These are phyloP conservation scores for Arbacia lixula DNA, from an alignment of 53 echinoderm and acorn worm species.

Conservation along the genomic window DNA sequence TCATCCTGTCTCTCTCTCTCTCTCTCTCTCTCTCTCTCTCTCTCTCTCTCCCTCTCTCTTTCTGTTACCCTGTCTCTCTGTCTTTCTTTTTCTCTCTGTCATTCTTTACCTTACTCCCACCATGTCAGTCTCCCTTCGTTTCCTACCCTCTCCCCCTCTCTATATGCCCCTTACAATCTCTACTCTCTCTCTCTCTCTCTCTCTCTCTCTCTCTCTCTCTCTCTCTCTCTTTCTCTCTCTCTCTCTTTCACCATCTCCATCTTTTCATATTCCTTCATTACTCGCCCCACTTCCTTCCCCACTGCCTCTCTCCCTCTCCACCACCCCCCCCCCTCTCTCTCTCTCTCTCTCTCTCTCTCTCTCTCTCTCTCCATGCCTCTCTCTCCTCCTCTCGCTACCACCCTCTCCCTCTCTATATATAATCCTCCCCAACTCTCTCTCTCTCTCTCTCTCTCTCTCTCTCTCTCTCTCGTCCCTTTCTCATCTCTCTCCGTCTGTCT, in stretches of 20 bases:
- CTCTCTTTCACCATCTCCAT: not conserved
- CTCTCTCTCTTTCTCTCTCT: not conserved
- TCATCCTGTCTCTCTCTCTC: not conserved
- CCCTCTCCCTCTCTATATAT: not conserved
- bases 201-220: not conserved
- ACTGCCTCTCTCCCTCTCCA: not conserved
- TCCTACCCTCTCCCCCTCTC: not conserved
- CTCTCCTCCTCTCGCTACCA: not conserved
- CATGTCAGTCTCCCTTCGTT: not conserved
- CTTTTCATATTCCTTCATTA: not conserved
- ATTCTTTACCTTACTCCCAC: no score
- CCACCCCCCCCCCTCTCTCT: not conserved
- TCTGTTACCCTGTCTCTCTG: not conserved
- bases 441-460: no score
- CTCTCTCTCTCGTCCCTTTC: no score
- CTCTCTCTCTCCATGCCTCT: not conserved
- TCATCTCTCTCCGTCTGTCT: no score
- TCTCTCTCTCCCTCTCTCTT: not conserved
- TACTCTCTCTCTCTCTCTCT: slow-evolving; percentile 2
- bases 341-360: not conserved
- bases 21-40: not conserved
- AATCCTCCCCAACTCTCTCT: not conserved
- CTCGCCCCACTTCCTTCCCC: not conserved
- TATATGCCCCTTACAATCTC: not conserved
- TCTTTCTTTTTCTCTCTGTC: not conserved